A percentile compares a stretch with the other conserved stretches of the same genome.
Conservation (phyloP, 2,113 vertebrate genomes). For the Pseudorectes ferrugineus region DNA sequence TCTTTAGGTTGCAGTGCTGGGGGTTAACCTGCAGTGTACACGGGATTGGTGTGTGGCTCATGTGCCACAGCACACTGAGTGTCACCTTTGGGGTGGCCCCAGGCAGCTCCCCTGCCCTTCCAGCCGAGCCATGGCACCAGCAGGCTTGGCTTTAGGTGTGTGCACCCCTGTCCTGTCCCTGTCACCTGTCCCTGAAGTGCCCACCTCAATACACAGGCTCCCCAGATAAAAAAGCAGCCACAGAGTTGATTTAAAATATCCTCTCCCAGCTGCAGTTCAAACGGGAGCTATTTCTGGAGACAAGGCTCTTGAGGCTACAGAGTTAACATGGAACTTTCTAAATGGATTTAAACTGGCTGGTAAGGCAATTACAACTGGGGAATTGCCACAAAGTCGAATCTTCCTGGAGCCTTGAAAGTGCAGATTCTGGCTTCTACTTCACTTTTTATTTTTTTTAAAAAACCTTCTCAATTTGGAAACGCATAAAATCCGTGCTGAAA, state of each 20-base stretch:
- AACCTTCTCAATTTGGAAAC: background rate
- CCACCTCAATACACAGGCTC: background rate
- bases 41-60: background rate
- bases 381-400: background rate
- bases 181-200: background rate
- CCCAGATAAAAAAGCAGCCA: background rate
- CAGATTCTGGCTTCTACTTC: background rate
- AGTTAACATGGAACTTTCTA: background rate
- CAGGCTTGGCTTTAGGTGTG: background rate
- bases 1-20: background rate
- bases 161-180: background rate
- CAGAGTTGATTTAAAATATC: background rate
- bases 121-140: background rate
- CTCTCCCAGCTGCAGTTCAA: background rate
- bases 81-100: background rate
- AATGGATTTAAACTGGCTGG: slow-evolving; percentile 10
- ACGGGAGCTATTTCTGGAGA: background rate
- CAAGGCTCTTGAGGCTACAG: background rate
- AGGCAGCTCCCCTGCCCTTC: background rate
- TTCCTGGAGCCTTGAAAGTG: background rate
- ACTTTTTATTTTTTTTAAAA: no score
- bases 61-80: background rate
- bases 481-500: background rate
- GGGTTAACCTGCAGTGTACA: background rate
- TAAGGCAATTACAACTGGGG: background rate